Evolutionary conservation across 2,113 vertebrate genomes (phyloP).

Genomic region (Tychaedon coryphoeus): DNA sequence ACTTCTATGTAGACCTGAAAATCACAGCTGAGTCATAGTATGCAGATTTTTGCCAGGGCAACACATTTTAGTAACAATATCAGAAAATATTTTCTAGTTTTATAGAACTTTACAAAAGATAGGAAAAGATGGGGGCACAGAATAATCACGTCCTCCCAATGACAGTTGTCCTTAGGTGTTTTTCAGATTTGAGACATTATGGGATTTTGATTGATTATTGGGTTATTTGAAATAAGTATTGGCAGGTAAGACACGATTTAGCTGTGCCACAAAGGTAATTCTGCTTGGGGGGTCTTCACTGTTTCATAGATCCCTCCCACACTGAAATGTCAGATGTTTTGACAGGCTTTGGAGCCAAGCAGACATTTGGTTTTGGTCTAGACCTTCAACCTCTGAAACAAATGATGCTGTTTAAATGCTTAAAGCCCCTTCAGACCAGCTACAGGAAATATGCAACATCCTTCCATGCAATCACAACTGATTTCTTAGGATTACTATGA

Average conservation of each 20-base stretch:
- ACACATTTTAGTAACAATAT: background rate
- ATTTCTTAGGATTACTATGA: background rate
- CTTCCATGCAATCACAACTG: background rate
- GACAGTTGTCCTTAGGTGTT: background rate
- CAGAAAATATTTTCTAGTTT: background rate
- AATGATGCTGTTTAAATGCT: background rate
- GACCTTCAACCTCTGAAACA: background rate
- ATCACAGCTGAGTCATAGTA: background rate
- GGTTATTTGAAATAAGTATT: background rate
- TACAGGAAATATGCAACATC: background rate
- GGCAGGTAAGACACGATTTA: background rate
- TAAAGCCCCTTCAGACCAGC: background rate
- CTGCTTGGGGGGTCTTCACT: background rate
- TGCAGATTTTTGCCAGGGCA: background rate
- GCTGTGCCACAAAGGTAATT: background rate
- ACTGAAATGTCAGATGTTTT: background rate
- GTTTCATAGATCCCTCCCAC: background rate
- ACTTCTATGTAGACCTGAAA: background rate
- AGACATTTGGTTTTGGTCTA: background rate
- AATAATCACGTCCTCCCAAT: background rate
- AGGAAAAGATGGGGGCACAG: background rate
- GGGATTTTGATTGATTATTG: background rate
- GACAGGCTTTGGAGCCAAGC: background rate
- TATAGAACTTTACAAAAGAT: background rate
- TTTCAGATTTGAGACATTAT: background rate